Base-by-base conservation (phyloP, 2,888 invertebrate genomes). In the Polydrusus pterygomalis region DNA sequence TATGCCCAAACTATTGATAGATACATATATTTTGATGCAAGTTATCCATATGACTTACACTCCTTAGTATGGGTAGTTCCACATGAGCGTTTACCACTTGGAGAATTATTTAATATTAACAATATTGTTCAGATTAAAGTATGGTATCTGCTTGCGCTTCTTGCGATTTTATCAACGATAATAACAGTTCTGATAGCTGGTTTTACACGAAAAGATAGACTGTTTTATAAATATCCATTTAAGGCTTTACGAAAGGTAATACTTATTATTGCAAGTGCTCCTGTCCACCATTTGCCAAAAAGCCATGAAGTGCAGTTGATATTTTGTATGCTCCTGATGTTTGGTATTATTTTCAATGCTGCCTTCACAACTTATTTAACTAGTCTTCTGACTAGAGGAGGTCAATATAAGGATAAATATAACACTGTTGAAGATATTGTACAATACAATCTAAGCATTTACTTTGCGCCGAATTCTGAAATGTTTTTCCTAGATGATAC, bases 41-140 rank as follows among this genome's bases (percentile, higher is more conserved):
- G 84, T n/a, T 63, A 79, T 10, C 81, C 85, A 0, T 85, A 86
- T 74, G 78, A 83, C 15, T 84, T 84, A 62, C 86, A 87, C 71
- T 82, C 83, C 2, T 74, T 86, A 8, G 79, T 82, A 0, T 86
- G 85, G 84, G 84, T 86, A 47, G 85, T 85, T 0, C 84, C 87
- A 0, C 84, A 85, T 70, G 83, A 85, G 1, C 80, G 81, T 10
- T 38, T 79, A 2, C 43, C 68, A 9, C 45, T 71, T 7, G 40
- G 9, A 30, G n/a, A 11, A 40, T n/a, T 72, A 18, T 45, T 67
- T 20, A 65, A 38, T 20, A 69, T 75, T 15, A 18, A 9, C 3
- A 25, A 45, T 20, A 65, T 70, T 2, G 30, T 75, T 18, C 47
- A 70, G 15, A 6, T 8, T 11, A 20, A 70, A 2, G 49, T 49